A percentile compares a stretch with the other conserved stretches of the same genome.
phyloP scores from a whole-genome alignment of 1,140 invertebrate species.

The Fragariocoptes setiger region DNA sequence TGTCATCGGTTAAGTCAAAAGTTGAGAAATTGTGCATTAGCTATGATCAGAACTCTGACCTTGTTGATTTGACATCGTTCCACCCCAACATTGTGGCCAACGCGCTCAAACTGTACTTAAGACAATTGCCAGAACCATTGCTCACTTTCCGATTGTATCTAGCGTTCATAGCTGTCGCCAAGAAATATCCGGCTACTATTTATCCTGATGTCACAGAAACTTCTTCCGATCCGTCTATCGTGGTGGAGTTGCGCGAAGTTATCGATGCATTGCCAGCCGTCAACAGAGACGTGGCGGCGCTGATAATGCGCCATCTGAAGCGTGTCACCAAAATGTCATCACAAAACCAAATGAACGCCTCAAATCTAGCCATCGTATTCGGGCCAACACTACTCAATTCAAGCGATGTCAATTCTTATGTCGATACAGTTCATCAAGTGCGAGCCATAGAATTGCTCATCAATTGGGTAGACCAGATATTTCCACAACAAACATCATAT shows the following conservation, averaged over 20 bases:
- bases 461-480: slow-evolving; percentile 16
- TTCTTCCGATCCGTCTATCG: slow-evolving; percentile 16
- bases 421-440: slow-evolving; percentile 25
- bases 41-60: slow-evolving; percentile 23
- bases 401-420: slow-evolving; percentile 22
- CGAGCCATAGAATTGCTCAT: slow-evolving; percentile 24
- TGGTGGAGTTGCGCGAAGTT: slow-evolving; percentile 17
- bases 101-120: slow-evolving; percentile 26
- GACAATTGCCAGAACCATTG: slow-evolving; percentile 26
- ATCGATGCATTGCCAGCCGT: slow-evolving; percentile 19
- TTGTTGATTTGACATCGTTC: slow-evolving; percentile 23
- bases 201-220: too few relatives aligned
- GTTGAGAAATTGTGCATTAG: slow-evolving; percentile 25
- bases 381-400: slow-evolving; percentile 25
- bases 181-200: slow-evolving; percentile 14
- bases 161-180: slow-evolving; percentile 21
- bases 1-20: slow-evolving; percentile 26
- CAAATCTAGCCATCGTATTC: slow-evolving; percentile 27
- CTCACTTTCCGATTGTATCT: slow-evolving; percentile 23
- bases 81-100: slow-evolving; percentile 28
- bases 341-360: slow-evolving; percentile 25
- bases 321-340: slow-evolving; percentile 17
- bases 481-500: slow-evolving; percentile 4
- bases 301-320: slow-evolving; percentile 23
- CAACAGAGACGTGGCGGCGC: slow-evolving; percentile 20